phyloP scores from a whole-genome alignment of 1,140 invertebrate genomes.

The Pogonus chalceus region DNA sequence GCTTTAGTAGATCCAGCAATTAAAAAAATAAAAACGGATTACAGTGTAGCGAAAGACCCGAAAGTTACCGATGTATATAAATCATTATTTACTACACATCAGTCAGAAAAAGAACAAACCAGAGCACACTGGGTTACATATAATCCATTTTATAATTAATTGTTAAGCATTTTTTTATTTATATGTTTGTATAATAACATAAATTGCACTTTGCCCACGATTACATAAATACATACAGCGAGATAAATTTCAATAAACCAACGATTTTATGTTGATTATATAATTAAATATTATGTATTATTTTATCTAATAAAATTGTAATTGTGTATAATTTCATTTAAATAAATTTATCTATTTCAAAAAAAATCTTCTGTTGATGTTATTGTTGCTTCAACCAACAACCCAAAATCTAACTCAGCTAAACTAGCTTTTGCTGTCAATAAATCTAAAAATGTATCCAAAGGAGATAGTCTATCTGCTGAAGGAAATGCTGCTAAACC shows the following conservation, averaged over 20 bases:
- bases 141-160: slow-evolving; percentile 93
- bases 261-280: no score
- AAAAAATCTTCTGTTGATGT: slow-evolving; percentile 46
- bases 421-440: slow-evolving; percentile 76
- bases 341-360: no score
- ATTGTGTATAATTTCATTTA: no score
- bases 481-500: slow-evolving; percentile 60
- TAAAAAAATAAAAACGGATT: slow-evolving; percentile 66
- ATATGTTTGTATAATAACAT: no score
- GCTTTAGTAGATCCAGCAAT: slow-evolving; percentile 60
- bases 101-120: slow-evolving; percentile 73
- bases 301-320: no score
- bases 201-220: no score
- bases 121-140: slow-evolving; percentile 96
- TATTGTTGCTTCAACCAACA: slow-evolving; percentile 70
- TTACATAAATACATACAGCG: no score
- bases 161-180: no score
- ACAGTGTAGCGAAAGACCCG: slow-evolving; percentile 86
- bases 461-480: slow-evolving; percentile 60
- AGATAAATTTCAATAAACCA: no score
- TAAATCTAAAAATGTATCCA: slow-evolving; percentile 75
- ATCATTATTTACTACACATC: slow-evolving; percentile 86
- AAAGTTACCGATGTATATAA: slow-evolving; percentile 86
- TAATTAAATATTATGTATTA: no score
- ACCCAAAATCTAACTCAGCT: slow-evolving; percentile 68